phyloP scores from a whole-genome alignment of 2,888 invertebrate genomes.

The Acanthoscelides obtectus region DNA sequence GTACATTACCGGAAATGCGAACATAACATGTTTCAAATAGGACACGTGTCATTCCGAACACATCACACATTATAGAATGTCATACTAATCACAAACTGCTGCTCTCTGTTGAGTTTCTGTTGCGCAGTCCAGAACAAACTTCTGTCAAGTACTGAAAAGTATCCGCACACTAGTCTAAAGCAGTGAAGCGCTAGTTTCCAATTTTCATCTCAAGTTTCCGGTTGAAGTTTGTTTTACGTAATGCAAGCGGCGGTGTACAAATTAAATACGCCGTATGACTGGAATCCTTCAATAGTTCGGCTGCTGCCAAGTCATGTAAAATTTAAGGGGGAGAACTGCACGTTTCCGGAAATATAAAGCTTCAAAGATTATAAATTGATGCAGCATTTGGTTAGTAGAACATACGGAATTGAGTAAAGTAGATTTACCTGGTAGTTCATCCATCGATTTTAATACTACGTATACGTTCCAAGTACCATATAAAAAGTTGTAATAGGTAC shows the following conservation, averaged over 20 bases:
- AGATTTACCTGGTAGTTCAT: too few species aligned
- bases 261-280: neutral
- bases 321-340: too few species aligned
- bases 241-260: neutral
- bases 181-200: neutral
- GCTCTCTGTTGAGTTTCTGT: neutral
- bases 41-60: too few species aligned
- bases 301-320: neutral
- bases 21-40: too few species aligned
- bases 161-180: neutral
- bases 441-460: too few species aligned
- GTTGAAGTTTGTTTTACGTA: neutral
- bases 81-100: neutral
- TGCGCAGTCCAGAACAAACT: neutral
- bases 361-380: too few species aligned
- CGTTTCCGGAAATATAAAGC: neutral
- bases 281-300: neutral
- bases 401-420: too few species aligned
- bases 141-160: neutral
- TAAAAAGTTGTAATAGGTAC: too few species aligned
- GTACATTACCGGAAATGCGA: too few species aligned
- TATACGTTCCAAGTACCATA: too few species aligned
- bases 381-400: too few species aligned
- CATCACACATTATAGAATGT: too few species aligned
- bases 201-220: neutral